Percentiles rank a stretch among this genome's conserved stretches.
Conservation (phyloP, 2,888 invertebrate species). For the Rapana venosa region DNA sequence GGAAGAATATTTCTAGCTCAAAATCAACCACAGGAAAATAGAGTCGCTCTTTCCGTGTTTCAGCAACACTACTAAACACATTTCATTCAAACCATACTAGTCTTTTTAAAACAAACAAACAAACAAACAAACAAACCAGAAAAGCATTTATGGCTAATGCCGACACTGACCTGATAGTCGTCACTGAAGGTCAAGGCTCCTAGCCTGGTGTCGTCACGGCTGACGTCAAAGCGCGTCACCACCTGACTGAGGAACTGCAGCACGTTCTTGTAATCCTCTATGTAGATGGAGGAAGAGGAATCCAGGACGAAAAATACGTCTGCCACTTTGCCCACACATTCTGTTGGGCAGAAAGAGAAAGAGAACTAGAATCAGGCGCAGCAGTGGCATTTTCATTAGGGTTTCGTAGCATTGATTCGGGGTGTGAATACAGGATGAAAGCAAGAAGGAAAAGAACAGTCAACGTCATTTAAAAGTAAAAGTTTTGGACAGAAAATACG, state of each 20-base stretch:
- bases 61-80: too few relatives aligned
- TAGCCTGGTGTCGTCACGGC: constrained; percentile 61
- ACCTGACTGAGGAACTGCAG: constrained; percentile 65
- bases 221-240: constrained; percentile 65
- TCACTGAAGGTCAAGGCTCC: constrained; percentile 68
- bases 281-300: constrained; percentile 70
- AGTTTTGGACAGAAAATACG: too few relatives aligned
- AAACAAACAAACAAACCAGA: too few relatives aligned
- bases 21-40: too few relatives aligned
- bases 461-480: too few relatives aligned
- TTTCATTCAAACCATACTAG: too few relatives aligned
- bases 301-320: constrained; percentile 66
- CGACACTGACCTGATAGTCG: constrained; percentile 47
- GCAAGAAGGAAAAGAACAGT: too few relatives aligned
- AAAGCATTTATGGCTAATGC: neutral
- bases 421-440: too few relatives aligned
- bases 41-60: too few relatives aligned
- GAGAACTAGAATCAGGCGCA: neutral
- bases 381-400: neutral
- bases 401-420: neutral
- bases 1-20: too few relatives aligned
- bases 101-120: too few relatives aligned
- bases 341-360: constrained; percentile 44
- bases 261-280: constrained; percentile 67
- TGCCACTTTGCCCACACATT: constrained; percentile 65